phyloP scores from a whole-genome alignment of 2,797 vertebrate species.

The Phrynocephalus guinanensis region DNA sequence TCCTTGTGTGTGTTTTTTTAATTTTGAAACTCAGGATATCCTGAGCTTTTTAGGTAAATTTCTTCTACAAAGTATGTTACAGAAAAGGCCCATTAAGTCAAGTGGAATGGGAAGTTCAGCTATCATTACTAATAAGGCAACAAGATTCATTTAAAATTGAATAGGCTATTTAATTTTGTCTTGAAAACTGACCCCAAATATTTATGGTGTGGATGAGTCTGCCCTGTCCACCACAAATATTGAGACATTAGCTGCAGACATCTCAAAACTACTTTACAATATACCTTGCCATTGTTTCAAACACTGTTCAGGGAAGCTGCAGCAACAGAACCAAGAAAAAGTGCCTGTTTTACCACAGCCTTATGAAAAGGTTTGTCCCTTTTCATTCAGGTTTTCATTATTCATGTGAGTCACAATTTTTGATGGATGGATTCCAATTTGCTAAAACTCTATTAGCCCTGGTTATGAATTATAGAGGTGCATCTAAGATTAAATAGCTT shows the following conservation, averaged over 20 bases:
- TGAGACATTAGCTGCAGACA: neutral
- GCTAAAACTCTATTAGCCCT: constrained; percentile 55
- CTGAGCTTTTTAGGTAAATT: too few species aligned
- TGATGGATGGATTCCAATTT: constrained; percentile 56
- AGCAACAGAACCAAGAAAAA: neutral
- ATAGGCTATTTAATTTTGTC: neutral
- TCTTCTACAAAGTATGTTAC: neutral
- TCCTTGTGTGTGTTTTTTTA: neutral
- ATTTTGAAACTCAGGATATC: neutral
- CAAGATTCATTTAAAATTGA: neutral
- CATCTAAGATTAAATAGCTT: constrained; percentile 46
- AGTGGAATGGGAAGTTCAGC: neutral
- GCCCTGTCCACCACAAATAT: neutral
- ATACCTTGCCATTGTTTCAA: neutral
- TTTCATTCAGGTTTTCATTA: constrained; percentile 54
- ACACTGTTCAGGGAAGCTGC: neutral
- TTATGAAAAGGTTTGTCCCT: constrained; percentile 37
- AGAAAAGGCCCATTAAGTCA: too few species aligned
- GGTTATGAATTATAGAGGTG: constrained; percentile 50
- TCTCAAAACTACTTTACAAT: neutral
- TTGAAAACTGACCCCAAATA: neutral
- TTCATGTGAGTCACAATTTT: constrained; percentile 39
- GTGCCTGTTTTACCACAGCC: neutral
- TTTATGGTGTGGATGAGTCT: neutral
- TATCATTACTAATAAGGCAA: neutral